Percentiles rank a stretch among this genome's conserved stretches.
phyloP scores from a whole-genome alignment of 2,113 vertebrate genomes.

The Phyllostomus discolor region DNA sequence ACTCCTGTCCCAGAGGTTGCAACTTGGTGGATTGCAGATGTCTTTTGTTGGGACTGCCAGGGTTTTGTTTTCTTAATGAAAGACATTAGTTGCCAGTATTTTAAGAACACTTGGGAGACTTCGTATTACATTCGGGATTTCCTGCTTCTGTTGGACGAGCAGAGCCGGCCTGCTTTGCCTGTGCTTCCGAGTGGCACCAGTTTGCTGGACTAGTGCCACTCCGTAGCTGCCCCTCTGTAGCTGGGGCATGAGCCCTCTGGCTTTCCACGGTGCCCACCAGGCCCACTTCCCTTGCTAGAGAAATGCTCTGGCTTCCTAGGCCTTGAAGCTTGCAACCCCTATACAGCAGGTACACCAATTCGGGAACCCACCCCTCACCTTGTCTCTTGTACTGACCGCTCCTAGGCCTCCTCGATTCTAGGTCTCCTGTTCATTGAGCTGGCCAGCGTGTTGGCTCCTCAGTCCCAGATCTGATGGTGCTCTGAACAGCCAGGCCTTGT shows the following conservation, averaged over 20 bases:
- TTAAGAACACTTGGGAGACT: not conserved
- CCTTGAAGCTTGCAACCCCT: not conserved
- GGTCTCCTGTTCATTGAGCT: not conserved
- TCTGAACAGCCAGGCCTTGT: not conserved
- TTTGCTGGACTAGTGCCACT: not conserved
- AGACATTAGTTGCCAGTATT: not conserved
- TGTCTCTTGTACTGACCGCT: not conserved
- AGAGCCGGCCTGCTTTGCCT: not conserved
- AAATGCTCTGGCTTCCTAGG: not conserved
- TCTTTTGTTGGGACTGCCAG: not conserved
- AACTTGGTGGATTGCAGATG: too few relatives aligned
- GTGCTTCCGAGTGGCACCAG: fast-evolving
- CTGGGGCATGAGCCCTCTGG: not conserved
- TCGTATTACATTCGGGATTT: not conserved
- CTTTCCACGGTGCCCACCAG: not conserved
- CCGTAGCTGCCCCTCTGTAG: not conserved
- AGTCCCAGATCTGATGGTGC: not conserved
- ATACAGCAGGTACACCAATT: not conserved
- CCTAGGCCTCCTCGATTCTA: not conserved
- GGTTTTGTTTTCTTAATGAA: not conserved
- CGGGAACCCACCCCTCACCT: not conserved
- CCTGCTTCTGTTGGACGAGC: not conserved
- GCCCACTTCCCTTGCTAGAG: not conserved
- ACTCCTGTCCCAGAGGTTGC: not conserved
- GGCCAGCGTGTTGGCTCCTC: not conserved